Conservation (phyloP, 2,797 vertebrate species). For the Anisognathus igniventris region DNA sequence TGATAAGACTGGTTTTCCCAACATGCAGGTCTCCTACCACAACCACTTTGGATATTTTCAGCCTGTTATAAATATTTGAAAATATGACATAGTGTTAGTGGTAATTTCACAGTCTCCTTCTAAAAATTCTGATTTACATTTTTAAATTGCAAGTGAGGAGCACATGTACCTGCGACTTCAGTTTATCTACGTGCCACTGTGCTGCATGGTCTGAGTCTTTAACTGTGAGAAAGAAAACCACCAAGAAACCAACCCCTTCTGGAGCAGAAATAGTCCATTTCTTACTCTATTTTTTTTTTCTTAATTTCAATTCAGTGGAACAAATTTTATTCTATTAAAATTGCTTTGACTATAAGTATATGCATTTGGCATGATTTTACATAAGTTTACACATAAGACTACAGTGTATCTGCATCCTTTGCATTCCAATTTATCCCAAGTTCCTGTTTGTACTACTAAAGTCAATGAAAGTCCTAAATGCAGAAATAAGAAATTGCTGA, state of each 20-base stretch:
- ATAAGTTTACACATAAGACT: background rate
- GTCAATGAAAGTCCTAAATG: background rate
- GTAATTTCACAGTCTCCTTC: background rate
- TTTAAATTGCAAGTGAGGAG: background rate
- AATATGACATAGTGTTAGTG: background rate
- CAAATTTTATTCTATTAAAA: background rate
- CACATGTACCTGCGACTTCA: background rate
- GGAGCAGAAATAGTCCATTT: background rate
- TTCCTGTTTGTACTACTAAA: background rate
- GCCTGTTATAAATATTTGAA: conserved; percentile 68
- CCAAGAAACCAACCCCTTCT: background rate
- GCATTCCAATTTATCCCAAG: background rate
- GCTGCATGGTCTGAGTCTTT: background rate
- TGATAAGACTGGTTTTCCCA: conserved; percentile 93
- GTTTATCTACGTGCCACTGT: background rate
- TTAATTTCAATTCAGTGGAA: background rate
- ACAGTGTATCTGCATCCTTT: background rate
- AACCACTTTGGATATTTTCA: conserved; percentile 90
- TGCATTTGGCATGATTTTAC: background rate
- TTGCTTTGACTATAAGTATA: background rate
- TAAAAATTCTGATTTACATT: background rate
- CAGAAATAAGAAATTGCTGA: background rate
- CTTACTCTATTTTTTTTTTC: background rate
- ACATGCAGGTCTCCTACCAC: conserved; percentile 90
- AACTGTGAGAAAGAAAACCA: background rate